Conservation (phyloP, 2,797 vertebrate genomes). For the Arctocebus calabarensis region DNA sequence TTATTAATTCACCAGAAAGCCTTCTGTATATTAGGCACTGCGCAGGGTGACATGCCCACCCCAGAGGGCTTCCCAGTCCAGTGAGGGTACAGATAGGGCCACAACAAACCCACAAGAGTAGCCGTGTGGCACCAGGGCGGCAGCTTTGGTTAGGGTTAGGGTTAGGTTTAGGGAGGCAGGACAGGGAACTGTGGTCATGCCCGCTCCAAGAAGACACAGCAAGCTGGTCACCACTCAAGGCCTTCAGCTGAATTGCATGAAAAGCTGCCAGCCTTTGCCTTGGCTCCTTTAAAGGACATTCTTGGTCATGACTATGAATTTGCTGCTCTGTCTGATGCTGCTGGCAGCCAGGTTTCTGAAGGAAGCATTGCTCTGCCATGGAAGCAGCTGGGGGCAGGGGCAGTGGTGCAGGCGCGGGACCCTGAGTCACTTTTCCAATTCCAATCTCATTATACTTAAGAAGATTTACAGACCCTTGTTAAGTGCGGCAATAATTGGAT, state of each 20-base stretch:
- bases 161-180: neutral
- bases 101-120: fast-evolving
- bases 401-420: fast-evolving
- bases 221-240: fast-evolving
- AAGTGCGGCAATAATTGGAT: neutral
- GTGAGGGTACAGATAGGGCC: neutral
- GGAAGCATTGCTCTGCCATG: fast-evolving
- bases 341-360: fast-evolving
- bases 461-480: neutral
- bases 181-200: fast-evolving
- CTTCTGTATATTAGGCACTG: fast-evolving
- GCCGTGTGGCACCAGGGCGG: fast-evolving
- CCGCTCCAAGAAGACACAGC: fast-evolving
- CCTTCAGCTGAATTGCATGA: fast-evolving
- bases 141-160: fast-evolving
- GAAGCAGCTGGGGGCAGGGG: neutral
- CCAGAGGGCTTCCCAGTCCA: fast-evolving
- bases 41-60: fast-evolving
- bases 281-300: fast-evolving
- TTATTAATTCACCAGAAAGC: neutral
- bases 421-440: neutral
- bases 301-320: fast-evolving
- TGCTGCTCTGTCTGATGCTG: fast-evolving
- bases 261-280: fast-evolving
- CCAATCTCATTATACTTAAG: neutral